Evolutionary conservation across 2,888 invertebrate species (phyloP).

Genomic region (Harpalus rubripes): DNA sequence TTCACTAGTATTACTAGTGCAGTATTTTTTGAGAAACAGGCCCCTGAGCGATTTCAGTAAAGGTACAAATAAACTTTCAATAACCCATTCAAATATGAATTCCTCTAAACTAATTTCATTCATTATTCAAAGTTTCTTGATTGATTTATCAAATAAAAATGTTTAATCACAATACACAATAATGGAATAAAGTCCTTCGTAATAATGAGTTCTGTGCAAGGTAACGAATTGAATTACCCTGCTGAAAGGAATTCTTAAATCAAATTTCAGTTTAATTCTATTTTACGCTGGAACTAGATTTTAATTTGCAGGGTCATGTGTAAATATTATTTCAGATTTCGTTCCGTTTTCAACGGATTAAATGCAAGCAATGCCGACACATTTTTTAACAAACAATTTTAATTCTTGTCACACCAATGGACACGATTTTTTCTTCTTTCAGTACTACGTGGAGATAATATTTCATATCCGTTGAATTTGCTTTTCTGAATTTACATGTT

Average conservation of each 20-base stretch:
- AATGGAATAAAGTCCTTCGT: neutral
- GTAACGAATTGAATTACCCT: neutral
- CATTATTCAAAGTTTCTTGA: neutral
- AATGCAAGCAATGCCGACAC: neutral
- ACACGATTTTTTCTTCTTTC: too few species aligned
- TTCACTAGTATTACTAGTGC: too few species aligned
- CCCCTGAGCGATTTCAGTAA: too few species aligned
- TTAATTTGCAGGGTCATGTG: neutral
- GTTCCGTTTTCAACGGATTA: neutral
- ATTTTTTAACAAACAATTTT: neutral
- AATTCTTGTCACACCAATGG: too few species aligned
- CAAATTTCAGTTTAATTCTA: slow-evolving; percentile 2
- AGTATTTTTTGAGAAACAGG: too few species aligned
- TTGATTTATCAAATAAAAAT: slow-evolving; percentile 5
- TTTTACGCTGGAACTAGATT: neutral
- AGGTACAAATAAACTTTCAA: neutral
- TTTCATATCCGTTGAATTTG: neutral
- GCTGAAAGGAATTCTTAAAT: slow-evolving; percentile 1
- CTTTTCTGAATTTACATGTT: too few species aligned
- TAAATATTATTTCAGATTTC: neutral
- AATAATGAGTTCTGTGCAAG: neutral
- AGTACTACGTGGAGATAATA: neutral
- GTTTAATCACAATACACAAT: neutral
- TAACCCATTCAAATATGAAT: neutral
- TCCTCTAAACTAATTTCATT: neutral